These are phyloP conservation scores for Eupithecia centaureata DNA, from an alignment of 2,888 invertebrate species.

Conservation along the genomic window DNA sequence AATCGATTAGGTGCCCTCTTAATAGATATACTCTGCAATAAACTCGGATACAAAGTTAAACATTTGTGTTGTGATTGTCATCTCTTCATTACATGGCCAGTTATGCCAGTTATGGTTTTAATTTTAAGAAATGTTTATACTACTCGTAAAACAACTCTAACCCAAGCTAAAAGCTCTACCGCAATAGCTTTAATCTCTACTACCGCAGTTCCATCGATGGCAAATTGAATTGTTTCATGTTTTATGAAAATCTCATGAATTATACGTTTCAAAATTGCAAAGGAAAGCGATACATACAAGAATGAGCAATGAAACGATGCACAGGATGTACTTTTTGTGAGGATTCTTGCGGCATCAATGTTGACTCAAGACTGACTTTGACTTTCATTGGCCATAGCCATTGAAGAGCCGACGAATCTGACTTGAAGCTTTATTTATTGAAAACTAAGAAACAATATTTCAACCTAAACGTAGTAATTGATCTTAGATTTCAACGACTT, in stretches of 20 bases:
- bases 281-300: slow-evolving; percentile 34
- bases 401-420: background rate
- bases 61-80: background rate
- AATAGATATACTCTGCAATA: no score
- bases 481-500: background rate
- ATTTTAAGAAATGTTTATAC: no score
- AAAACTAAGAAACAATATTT: background rate
- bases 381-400: background rate
- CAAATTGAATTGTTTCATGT: slow-evolving; percentile 48
- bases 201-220: slow-evolving; percentile 29
- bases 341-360: slow-evolving; percentile 27
- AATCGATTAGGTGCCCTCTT: no score
- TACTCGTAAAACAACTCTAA: background rate
- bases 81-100: background rate
- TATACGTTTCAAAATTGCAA: slow-evolving; percentile 39
- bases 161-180: slow-evolving; percentile 10
- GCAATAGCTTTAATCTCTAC: no score
- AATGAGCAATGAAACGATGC: slow-evolving; percentile 33
- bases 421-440: background rate
- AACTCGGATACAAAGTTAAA: background rate
- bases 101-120: background rate
- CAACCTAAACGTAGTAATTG: no score
- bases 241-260: slow-evolving; percentile 40
- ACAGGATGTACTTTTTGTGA: slow-evolving; percentile 39
- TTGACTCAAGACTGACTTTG: background rate